These are phyloP conservation scores for Leuctra nigra DNA, from an alignment of 2,888 invertebrate genomes.

Conservation along the genomic window DNA sequence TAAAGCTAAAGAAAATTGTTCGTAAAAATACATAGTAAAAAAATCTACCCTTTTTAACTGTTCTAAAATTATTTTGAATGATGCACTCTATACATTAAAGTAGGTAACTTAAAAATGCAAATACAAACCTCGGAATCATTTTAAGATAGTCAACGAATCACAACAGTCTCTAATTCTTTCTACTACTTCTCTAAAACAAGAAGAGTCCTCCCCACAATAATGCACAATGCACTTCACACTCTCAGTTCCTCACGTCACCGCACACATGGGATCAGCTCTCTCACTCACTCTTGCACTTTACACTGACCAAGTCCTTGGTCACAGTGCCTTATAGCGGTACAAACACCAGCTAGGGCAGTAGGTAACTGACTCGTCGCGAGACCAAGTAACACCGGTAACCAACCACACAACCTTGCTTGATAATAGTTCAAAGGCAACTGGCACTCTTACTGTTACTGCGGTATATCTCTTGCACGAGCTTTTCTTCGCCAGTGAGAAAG, in stretches of 20 bases:
- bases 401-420: neutral
- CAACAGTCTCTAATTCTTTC: too few relatives aligned
- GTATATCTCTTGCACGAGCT: slow-evolving; percentile 2
- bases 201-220: neutral
- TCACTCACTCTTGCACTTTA: slow-evolving; percentile 1
- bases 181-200: neutral
- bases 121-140: slow-evolving; percentile 16
- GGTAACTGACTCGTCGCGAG: neutral
- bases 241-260: slow-evolving; percentile 6
- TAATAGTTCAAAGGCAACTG: neutral
- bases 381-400: too few relatives aligned
- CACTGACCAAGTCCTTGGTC: too few relatives aligned
- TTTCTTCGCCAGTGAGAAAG: neutral
- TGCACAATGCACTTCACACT: neutral
- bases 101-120: too few relatives aligned
- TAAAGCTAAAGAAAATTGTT: too few relatives aligned
- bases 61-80: too few relatives aligned
- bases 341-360: slow-evolving; percentile 13
- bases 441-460: slow-evolving; percentile 13
- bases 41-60: too few relatives aligned
- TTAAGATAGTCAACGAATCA: too few relatives aligned
- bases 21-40: too few relatives aligned
- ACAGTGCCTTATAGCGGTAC: neutral
- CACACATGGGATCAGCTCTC: slow-evolving; percentile 4
- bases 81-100: too few relatives aligned